Conservation (phyloP, 2,888 invertebrate species). For the Phytoseiulus persimilis region DNA sequence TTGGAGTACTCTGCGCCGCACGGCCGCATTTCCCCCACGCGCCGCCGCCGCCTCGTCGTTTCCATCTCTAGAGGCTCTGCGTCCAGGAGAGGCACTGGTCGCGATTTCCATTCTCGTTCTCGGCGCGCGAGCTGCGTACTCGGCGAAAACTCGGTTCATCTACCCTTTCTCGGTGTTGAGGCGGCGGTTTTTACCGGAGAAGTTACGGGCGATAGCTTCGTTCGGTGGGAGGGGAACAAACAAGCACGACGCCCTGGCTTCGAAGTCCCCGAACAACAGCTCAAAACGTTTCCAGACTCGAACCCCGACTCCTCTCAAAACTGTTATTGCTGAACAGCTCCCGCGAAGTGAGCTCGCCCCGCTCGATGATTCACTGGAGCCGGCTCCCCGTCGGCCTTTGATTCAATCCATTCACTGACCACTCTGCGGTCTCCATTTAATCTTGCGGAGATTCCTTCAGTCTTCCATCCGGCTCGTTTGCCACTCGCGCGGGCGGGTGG, state of each 20-base stretch:
- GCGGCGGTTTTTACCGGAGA: not conserved
- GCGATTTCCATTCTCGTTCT: not conserved
- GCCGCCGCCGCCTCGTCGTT: not conserved
- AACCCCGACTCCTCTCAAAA: too few relatives aligned
- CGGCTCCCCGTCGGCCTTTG: not conserved
- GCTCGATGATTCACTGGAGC: too few relatives aligned
- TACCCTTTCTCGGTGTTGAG: not conserved
- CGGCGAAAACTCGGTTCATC: not conserved
- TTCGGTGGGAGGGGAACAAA: not conserved
- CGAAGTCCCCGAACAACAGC: too few relatives aligned
- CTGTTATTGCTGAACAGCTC: too few relatives aligned
- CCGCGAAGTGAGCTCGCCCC: too few relatives aligned
- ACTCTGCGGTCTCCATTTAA: not conserved
- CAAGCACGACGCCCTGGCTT: too few relatives aligned
- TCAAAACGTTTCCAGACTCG: not conserved
- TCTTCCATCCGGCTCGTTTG: not conserved
- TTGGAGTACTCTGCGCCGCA: not conserved
- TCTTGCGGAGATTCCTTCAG: not conserved
- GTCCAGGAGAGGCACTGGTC: not conserved
- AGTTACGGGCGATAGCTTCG: not conserved
- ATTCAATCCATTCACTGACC: not conserved
- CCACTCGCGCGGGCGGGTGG: not conserved
- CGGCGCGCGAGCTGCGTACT: not conserved
- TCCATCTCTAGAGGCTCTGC: not conserved
- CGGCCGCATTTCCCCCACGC: not conserved